These are phyloP conservation scores for Nowickia ferox DNA, from an alignment of 2,888 invertebrate genomes.

Conservation along the genomic window DNA sequence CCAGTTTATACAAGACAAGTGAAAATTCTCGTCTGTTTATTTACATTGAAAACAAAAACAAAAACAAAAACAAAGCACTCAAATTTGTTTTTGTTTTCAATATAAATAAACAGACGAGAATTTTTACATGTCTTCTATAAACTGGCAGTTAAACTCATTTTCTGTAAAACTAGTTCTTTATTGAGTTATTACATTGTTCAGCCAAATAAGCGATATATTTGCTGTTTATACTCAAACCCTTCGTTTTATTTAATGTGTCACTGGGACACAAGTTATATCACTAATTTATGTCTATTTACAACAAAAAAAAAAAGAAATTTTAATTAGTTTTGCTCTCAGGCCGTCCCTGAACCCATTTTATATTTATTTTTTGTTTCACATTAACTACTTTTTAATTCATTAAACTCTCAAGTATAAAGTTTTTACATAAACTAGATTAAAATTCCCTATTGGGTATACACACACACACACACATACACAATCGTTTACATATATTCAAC, in stretches of 20 bases:
- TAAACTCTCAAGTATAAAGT: slow-evolving; percentile 53
- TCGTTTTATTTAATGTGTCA: background rate
- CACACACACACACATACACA: background rate
- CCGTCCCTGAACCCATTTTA: slow-evolving; percentile 46
- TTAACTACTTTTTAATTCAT: slow-evolving; percentile 58
- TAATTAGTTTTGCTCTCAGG: slow-evolving; percentile 41
- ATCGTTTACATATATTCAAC: background rate
- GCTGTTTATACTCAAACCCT: no score
- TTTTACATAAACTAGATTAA: slow-evolving; percentile 42
- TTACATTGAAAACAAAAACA: no score
- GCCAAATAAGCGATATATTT: no score
- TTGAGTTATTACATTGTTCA: no score
- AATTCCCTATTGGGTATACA: slow-evolving; percentile 58
- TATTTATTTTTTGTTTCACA: slow-evolving; percentile 18
- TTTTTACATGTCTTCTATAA: no score
- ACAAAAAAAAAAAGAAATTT: slow-evolving; percentile 1
- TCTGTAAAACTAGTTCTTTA: no score
- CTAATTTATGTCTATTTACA: background rate
- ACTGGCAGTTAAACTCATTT: no score
- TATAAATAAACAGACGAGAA: no score
- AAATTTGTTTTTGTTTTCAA: no score
- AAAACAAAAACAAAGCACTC: no score
- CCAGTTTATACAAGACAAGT: no score
- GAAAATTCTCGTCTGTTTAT: no score
- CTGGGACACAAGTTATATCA: background rate